A percentile compares a stretch with the other conserved stretches of the same genome.
Evolutionary conservation across 2,797 vertebrate genomes (phyloP).

Genomic region (Cheirogaleus major): DNA sequence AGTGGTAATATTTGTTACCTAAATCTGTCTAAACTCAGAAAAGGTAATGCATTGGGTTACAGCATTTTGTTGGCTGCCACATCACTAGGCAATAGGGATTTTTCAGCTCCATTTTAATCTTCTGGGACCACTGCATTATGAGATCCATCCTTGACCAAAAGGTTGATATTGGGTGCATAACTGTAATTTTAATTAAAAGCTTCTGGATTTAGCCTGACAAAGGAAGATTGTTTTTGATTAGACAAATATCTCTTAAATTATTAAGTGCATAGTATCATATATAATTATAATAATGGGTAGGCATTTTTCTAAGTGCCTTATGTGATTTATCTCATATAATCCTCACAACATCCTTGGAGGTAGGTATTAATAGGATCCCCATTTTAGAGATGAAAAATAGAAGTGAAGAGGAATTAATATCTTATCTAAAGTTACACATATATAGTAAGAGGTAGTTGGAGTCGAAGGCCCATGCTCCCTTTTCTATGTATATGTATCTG

Average conservation of each 20-base stretch:
- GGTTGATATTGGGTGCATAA: neutral
- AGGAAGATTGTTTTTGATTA: neutral
- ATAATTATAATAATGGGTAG: neutral
- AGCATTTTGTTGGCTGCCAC: neutral
- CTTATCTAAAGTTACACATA: neutral
- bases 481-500: neutral
- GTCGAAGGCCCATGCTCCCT: neutral
- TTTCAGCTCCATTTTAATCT: neutral
- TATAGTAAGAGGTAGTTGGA: neutral
- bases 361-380: neutral
- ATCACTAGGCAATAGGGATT: neutral
- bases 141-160: neutral
- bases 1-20: neutral
- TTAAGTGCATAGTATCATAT: neutral
- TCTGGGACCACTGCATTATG: neutral
- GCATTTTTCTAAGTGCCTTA: neutral
- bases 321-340: neutral
- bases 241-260: conserved; percentile 28
- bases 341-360: neutral
- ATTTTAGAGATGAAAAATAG: neutral
- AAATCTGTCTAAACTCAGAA: neutral
- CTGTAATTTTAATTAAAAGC: conserved; percentile 28
- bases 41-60: neutral
- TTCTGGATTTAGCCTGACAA: neutral
- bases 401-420: neutral